These are phyloP conservation scores for Nothobranchius furzeri DNA, from an alignment of 2,113 vertebrate species.

Conservation along the genomic window DNA sequence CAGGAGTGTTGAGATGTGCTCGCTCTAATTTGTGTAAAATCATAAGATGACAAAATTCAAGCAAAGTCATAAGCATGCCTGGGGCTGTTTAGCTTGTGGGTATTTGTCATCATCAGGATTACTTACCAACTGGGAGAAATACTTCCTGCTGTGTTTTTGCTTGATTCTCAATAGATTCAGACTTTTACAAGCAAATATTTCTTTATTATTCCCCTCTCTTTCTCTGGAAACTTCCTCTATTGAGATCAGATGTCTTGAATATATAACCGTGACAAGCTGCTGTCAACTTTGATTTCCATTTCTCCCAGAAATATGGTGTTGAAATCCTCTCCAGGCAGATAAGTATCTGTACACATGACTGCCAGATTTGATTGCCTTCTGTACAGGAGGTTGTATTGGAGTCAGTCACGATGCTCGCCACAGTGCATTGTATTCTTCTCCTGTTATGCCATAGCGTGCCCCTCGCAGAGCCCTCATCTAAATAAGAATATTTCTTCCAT, in stretches of 20 bases:
- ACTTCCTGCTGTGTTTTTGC: conserved; percentile 42
- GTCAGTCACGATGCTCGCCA: conserved; percentile 65
- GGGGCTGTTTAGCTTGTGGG: conserved; percentile 33
- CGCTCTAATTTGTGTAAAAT: conserved; percentile 54
- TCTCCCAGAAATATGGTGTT: conserved; percentile 78
- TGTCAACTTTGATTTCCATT: conserved; percentile 81
- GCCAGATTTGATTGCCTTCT: conserved; percentile 82
- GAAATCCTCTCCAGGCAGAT: conserved; percentile 81
- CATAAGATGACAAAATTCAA: conserved; percentile 53
- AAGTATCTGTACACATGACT: conserved; percentile 83
- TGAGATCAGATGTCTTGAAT: conserved; percentile 78
- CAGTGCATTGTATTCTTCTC: conserved; percentile 69
- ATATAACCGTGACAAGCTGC: conserved; percentile 77
- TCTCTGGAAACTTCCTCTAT: conserved; percentile 59
- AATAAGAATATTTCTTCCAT: conserved; percentile 76
- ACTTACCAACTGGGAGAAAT: conserved; percentile 12
- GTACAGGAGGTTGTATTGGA: conserved; percentile 70
- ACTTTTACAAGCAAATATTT: conserved; percentile 60
- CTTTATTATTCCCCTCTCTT: conserved; percentile 45
- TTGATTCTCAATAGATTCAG: conserved; percentile 54
- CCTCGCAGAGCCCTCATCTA: conserved; percentile 68
- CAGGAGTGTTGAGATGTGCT: conserved; percentile 59
- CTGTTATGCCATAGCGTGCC: conserved; percentile 66
- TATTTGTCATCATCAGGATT: conserved; percentile 33
- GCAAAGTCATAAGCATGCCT: conserved; percentile 62